Conservation (phyloP, 2,113 vertebrate genomes). For the Podiceps cristatus region DNA sequence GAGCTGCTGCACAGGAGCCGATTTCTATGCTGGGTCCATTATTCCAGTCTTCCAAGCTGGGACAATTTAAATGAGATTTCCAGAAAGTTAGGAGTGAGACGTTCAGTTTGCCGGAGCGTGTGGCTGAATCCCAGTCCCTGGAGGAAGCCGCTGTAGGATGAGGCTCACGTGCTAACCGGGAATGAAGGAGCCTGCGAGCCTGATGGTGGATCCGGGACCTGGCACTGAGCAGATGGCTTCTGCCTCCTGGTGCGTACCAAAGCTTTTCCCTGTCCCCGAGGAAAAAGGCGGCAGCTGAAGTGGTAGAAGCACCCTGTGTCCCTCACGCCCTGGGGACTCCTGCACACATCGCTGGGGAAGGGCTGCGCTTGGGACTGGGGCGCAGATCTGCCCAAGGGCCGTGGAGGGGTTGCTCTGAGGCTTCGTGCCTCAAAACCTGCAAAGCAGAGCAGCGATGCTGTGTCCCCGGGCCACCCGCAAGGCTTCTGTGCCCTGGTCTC, state of each 20-base stretch:
- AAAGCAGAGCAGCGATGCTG: accelerated
- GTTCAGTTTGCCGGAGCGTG: accelerated
- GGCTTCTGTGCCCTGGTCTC: no score
- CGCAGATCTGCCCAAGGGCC: background rate
- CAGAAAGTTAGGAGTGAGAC: background rate
- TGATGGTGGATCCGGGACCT: background rate
- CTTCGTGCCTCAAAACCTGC: accelerated
- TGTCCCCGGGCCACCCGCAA: background rate
- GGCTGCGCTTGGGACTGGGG: background rate
- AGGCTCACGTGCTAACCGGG: accelerated
- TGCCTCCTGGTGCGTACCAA: background rate
- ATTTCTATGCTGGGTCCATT: background rate
- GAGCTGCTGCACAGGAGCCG: background rate
- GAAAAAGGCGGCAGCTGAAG: background rate
- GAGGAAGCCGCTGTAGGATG: background rate
- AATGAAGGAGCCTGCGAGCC: background rate
- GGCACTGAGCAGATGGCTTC: background rate
- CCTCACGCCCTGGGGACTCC: background rate
- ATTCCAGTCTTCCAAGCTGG: background rate
- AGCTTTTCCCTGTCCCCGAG: background rate
- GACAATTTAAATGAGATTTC: background rate
- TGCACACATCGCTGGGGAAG: background rate
- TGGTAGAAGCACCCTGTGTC: background rate
- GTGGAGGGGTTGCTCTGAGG: background rate
- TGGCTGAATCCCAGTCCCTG: background rate